Base-by-base conservation (phyloP, 2,797 vertebrate species). In the Sphenopsis melanotis region DNA sequence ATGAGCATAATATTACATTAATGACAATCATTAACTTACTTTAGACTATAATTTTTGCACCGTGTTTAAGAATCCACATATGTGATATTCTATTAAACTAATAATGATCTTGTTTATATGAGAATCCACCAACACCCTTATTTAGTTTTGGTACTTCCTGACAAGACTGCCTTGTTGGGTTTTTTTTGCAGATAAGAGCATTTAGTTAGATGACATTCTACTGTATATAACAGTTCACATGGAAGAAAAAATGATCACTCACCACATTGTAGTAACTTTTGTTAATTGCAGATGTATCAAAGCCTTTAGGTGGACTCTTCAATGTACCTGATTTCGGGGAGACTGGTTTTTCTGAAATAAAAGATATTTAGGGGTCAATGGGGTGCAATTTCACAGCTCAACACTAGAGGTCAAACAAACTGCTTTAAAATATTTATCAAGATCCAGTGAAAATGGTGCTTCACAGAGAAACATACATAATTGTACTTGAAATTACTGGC, bases 201-300 rank as follows among this genome's bases (percentile, higher is more conserved):
- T 64, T 71, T 49, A 65, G 19, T 63, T 26, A 65, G 69, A 72
- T 49, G 2, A 49, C 6, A 6, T 72, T 63, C 55, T 78, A 78
- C 8, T 14, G 11, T 30, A 64, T 5, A 5, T 3, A 83, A 70
- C 19, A 87, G 47, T 19, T 84, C 59, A 61, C 5, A 37, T 3
- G 15, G 18, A 95, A 18, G 29, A 63, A 95, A 78, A 79, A 90
- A 42, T 12, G 5, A 71, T 76, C 42, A 95, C 99, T 98, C 95
- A 99, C 99, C 99, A 99, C 96, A 87, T 99, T 99, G 82, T 99
- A 99, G 97, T 99, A 99, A 12, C 99, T 99, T 98, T 99, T 99
- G 98, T 99, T 99, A 96, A 99, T 99, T 84, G 98, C 98, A 94
- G 98, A 98, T 0, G 99, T 99, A 95, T 99, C 99, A 36, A 99